Base-by-base conservation (phyloP, 2,797 vertebrate genomes). In the Kryptopterus vitreolus region DNA sequence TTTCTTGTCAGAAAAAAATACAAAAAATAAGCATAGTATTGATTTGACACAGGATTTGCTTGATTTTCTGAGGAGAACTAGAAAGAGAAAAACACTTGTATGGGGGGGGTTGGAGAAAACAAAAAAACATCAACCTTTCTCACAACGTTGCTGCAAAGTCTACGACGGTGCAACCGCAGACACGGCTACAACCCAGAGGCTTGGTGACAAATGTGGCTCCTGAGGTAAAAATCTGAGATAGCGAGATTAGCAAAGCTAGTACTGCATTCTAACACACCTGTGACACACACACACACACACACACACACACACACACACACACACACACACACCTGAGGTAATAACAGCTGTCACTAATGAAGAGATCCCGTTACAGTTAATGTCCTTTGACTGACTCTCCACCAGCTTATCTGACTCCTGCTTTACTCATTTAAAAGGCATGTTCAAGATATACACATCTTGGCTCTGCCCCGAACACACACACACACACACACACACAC, bases 271-370 rank as follows among this genome's bases (percentile, higher is more conserved):
- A 13, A 35, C 70, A 71, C 61, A 52, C 46, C 8, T 18, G 5
- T 11, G 3, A 31, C 4, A 48, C 22, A 46, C 35, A n/a, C n/a
- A n/a, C n/a, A n/a, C n/a, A n/a, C n/a, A n/a, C n/a, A n/a, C n/a
- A n/a, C n/a, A 24, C 63, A 24, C 61, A 62, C 65, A 70, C 68
- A 31, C 46, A 26, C 31, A 20, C 4, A 24, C 63, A 24, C 61
- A 62, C 65, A 70, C 68, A 31, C 46, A 26, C 31, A 20, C 4
- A 2, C 48, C 48, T 53, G 26, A 71, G 26, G 33, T 77, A 43
- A 57, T 22, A 78, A 70, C 65, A 78, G 53, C 31, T 48, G 11
- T 50, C 69, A n/a, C 46, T n/a, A 35, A 16, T 20, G 15, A 78
- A 15, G 33, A 55, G 50, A 55, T 55, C 33, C 35, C 20, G 70